These are phyloP conservation scores for Sisor rabdophorus DNA, from an alignment of 2,113 vertebrate genomes.

Conservation along the genomic window DNA sequence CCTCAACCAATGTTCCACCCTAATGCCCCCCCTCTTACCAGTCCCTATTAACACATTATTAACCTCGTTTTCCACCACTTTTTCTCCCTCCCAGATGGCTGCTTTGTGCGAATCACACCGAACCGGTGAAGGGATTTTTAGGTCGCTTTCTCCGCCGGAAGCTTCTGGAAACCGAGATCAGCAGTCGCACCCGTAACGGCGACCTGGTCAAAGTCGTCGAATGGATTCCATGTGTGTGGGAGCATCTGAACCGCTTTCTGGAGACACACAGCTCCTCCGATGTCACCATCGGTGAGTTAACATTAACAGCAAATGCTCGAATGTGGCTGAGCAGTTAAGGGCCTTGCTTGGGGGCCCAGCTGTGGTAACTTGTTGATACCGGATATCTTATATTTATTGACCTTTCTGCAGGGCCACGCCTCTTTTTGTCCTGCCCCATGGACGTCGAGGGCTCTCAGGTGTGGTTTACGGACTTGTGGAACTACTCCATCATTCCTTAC, in stretches of 20 bases:
- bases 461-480: conserved; percentile 90
- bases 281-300: conserved; percentile 80
- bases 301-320: too few relatives aligned
- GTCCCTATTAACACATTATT: too few relatives aligned
- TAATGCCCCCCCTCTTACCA: too few relatives aligned
- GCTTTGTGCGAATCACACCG: conserved; percentile 81
- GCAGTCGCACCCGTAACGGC: conserved; percentile 74
- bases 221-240: conserved; percentile 85
- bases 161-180: conserved; percentile 83
- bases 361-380: too few relatives aligned
- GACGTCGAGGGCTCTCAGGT: conserved; percentile 81
- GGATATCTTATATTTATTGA: too few relatives aligned
- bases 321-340: too few relatives aligned
- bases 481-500: conserved; percentile 84
- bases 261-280: conserved; percentile 86
- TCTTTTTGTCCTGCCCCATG: conserved; percentile 85
- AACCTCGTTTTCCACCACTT: not conserved
- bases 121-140: conserved; percentile 85
- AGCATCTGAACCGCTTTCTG: conserved; percentile 84
- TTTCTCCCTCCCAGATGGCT: conserved; percentile 72
- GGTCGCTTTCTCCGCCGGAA: conserved; percentile 82
- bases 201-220: conserved; percentile 84
- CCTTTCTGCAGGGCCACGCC: conserved; percentile 72
- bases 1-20: too few relatives aligned
- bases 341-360: too few relatives aligned